These are phyloP conservation scores for Karalla daura DNA, from an alignment of 2,797 vertebrate genomes.

Conservation along the genomic window DNA sequence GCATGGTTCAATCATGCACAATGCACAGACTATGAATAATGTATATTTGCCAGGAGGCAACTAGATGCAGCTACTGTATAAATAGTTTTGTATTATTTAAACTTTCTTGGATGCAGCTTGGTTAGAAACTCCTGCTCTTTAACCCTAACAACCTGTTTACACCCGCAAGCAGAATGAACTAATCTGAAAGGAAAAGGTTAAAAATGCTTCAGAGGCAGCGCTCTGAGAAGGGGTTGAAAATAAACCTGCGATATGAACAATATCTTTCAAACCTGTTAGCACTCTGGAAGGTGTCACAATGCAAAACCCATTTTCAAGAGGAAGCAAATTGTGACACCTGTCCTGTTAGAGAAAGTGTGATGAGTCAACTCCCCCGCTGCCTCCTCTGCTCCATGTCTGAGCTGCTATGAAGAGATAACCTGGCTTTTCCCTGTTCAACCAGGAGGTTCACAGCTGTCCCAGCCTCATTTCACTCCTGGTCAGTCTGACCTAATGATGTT, in stretches of 20 bases:
- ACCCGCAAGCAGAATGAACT: neutral
- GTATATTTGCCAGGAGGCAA: neutral
- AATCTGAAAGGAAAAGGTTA: neutral
- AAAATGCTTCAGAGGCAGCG: neutral
- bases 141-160: neutral
- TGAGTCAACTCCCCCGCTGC: constrained; percentile 3
- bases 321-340: constrained; percentile 2
- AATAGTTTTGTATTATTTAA: neutral
- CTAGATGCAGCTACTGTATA: neutral
- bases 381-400: neutral
- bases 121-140: neutral
- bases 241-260: neutral
- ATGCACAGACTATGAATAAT: neutral
- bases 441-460: neutral
- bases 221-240: neutral
- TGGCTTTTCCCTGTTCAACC: neutral
- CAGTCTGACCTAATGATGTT: neutral
- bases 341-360: neutral
- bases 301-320: constrained; percentile 1
- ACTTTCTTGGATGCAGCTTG: neutral
- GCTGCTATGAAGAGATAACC: neutral
- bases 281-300: neutral
- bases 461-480: neutral
- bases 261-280: neutral
- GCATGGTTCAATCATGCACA: neutral